A percentile compares a stretch with the other conserved stretches of the same genome.
Evolutionary conservation across 2,888 invertebrate genomes (phyloP).

Genomic region (Drosophila phalerata): DNA sequence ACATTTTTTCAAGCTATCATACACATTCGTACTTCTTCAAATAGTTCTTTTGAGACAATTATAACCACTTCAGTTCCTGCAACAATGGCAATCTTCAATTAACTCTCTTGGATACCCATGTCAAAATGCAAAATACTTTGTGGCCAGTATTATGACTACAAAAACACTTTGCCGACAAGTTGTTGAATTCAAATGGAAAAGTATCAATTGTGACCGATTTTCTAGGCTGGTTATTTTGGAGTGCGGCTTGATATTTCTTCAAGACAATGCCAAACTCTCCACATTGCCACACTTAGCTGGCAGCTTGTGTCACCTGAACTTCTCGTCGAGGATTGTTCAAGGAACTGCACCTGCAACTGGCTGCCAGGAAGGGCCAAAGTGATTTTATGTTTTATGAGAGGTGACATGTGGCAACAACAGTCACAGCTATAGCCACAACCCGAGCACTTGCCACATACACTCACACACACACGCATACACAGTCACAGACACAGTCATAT

Average conservation of each 20-base stretch:
- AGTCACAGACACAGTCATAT: conserved; percentile 8
- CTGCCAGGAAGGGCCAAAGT: conserved; percentile 56
- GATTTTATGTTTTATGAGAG: conserved; percentile 80
- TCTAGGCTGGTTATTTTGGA: conserved; percentile 20
- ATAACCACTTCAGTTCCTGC: conserved; percentile 11
- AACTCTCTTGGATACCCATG: conserved; percentile 37
- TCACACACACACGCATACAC: conserved; percentile 24
- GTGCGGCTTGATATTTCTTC: conserved; percentile 39
- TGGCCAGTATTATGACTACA: conserved; percentile 34
- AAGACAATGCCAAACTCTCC: conserved; percentile 47
- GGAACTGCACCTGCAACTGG: conserved; percentile 52
- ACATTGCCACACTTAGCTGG: conserved; percentile 46
- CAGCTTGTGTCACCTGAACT: conserved; percentile 37
- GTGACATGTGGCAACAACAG: conserved; percentile 77
- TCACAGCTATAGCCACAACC: conserved; percentile 38
- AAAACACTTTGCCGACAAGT: conserved; percentile 22
- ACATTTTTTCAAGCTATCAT: neutral
- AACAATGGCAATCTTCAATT: conserved; percentile 39
- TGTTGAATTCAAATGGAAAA: conserved; percentile 32
- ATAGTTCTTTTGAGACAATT: conserved; percentile 2
- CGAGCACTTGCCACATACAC: conserved; percentile 53
- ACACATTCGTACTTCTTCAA: neutral
- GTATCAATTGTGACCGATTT: conserved; percentile 36
- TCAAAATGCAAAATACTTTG: conserved; percentile 52
- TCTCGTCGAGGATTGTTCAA: conserved; percentile 30